Evolutionary conservation across 2,797 vertebrate genomes (phyloP).

Genomic region (Lepidocolaptes lacrymiger): DNA sequence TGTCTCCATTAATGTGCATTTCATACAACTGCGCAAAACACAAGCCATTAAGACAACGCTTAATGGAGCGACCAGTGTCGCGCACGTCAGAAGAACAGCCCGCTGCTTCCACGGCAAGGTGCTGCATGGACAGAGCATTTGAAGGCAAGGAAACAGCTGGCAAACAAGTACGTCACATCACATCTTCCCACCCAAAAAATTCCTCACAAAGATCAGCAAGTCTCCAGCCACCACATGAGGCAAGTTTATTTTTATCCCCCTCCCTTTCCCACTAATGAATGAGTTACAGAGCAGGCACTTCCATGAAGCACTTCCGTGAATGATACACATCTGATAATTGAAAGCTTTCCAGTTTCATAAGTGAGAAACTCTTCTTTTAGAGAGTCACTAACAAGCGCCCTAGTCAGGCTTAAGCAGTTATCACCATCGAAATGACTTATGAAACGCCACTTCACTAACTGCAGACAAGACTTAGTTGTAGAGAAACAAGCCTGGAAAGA

Average conservation of each 20-base stretch:
- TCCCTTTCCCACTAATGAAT: background rate
- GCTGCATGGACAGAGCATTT: background rate
- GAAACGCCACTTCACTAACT: background rate
- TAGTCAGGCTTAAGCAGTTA: background rate
- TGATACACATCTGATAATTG: background rate
- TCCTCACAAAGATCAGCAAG: background rate
- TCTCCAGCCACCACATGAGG: background rate
- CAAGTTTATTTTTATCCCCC: background rate
- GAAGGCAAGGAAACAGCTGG: constrained; percentile 21
- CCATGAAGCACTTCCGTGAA: background rate
- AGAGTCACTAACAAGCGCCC: background rate
- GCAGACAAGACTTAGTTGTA: constrained; percentile 10
- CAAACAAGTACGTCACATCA: background rate
- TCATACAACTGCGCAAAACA: constrained; percentile 18
- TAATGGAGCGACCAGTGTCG: background rate
- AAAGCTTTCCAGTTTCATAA: background rate
- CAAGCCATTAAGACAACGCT: constrained; percentile 38
- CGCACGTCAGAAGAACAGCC: background rate
- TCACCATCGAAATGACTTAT: background rate
- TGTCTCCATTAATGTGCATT: constrained; percentile 54
- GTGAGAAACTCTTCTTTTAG: background rate
- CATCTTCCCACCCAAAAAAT: background rate
- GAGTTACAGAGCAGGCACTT: background rate
- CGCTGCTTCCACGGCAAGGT: background rate
- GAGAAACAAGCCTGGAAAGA: constrained; percentile 19